Conservation (phyloP, 2,888 invertebrate species). For the Rhagium mordax region DNA sequence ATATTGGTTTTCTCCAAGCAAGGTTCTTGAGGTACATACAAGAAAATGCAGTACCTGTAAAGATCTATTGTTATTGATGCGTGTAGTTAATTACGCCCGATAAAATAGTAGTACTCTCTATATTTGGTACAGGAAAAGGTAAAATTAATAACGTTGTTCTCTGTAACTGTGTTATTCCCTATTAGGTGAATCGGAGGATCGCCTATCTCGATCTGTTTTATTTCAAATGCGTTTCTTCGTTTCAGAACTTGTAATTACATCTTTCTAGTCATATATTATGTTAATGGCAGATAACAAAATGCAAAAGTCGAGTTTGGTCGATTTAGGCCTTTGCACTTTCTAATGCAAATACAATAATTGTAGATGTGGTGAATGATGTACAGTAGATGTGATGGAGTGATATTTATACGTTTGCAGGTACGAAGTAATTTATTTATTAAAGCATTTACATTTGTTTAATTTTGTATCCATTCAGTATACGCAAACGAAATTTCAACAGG, state of each 20-base stretch:
- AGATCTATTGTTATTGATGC: not conserved
- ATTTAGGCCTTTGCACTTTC: constrained; percentile 36
- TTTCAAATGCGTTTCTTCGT: not conserved
- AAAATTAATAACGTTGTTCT: not conserved
- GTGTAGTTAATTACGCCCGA: not conserved
- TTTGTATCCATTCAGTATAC: not conserved
- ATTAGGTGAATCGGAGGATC: not conserved
- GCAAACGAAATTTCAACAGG: not conserved
- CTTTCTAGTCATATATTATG: constrained; percentile 7
- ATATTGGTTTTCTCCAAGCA: not conserved
- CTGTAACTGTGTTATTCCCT: constrained; percentile 7
- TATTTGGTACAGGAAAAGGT: constrained; percentile 6
- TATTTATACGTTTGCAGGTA: constrained; percentile 3
- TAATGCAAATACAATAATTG: constrained; percentile 43
- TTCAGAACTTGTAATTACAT: constrained; percentile 5
- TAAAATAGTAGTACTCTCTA: not conserved
- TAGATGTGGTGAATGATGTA: constrained; percentile 6
- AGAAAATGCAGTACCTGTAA: not conserved
- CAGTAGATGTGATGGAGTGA: constrained; percentile 8
- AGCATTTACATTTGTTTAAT: not conserved
- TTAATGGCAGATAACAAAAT: constrained; percentile 24
- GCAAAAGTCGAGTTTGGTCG: constrained; percentile 25
- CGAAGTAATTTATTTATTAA: not conserved
- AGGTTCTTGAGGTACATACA: not conserved
- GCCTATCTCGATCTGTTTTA: not conserved